Conservation (phyloP, 2,113 vertebrate species). For the Leptodactylus fuscus region DNA sequence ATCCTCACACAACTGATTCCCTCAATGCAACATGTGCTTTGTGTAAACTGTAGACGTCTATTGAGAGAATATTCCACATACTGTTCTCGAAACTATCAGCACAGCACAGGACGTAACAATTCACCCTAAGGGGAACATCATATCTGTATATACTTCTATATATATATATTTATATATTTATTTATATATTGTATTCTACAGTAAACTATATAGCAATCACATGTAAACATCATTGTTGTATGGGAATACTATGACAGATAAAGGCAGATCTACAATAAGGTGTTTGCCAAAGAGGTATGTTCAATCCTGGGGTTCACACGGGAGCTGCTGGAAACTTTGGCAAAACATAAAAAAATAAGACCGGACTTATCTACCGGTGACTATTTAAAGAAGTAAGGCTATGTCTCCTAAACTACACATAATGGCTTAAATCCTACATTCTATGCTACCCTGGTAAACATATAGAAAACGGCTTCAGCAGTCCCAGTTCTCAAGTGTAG, state of each 20-base stretch:
- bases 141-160: constrained; percentile 70
- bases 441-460: constrained; percentile 58
- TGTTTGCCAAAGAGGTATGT: constrained; percentile 76
- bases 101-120: constrained; percentile 77
- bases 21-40: constrained; percentile 66
- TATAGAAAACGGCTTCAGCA: constrained; percentile 27
- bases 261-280: constrained; percentile 80
- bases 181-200: constrained; percentile 63
- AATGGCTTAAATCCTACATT: constrained; percentile 71
- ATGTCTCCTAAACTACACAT: constrained; percentile 72
- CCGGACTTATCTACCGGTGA: constrained; percentile 54
- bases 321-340: constrained; percentile 59
- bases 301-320: constrained; percentile 65
- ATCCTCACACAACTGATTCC: constrained; percentile 47
- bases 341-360: constrained; percentile 59
- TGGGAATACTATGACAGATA: constrained; percentile 81
- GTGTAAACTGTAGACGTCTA: constrained; percentile 68
- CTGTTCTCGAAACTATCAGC: constrained; percentile 73
- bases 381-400: constrained; percentile 76
- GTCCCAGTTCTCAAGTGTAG: constrained; percentile 40
- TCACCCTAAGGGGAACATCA: constrained; percentile 73
- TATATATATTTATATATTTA: constrained; percentile 58
- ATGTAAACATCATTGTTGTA: constrained; percentile 80
- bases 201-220: constrained; percentile 81
- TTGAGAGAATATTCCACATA: constrained; percentile 80